These are phyloP conservation scores for Siniperca knerii DNA, from an alignment of 2,113 vertebrate genomes.

Conservation along the genomic window DNA sequence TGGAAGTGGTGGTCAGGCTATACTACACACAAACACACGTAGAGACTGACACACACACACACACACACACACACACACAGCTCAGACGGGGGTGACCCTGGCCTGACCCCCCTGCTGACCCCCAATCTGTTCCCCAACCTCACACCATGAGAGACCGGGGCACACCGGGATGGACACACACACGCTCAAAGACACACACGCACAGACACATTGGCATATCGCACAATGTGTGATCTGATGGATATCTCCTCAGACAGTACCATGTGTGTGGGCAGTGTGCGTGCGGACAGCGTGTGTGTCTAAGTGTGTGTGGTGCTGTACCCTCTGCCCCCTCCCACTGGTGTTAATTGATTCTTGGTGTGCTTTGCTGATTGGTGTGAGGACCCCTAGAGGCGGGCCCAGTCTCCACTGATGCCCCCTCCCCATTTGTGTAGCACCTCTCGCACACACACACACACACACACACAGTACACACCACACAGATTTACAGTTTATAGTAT, in stretches of 20 bases:
- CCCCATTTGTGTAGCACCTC: slow-evolving; percentile 68
- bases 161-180: slow-evolving; percentile 71
- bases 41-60: slow-evolving; percentile 34
- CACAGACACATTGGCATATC: slow-evolving; percentile 68
- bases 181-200: slow-evolving; percentile 67
- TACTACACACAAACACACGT: slow-evolving; percentile 38
- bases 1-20: slow-evolving; percentile 66
- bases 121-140: slow-evolving; percentile 86
- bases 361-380: slow-evolving; percentile 88
- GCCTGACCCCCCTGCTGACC: slow-evolving; percentile 86
- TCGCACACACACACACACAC: slow-evolving; percentile 29
- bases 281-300: slow-evolving; percentile 67
- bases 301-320: slow-evolving; percentile 75
- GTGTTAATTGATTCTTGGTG: slow-evolving; percentile 89
- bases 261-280: slow-evolving; percentile 80
- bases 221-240: slow-evolving; percentile 77
- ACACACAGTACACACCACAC: slow-evolving; percentile 24
- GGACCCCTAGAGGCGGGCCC: slow-evolving; percentile 85
- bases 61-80: slow-evolving; percentile 46
- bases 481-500: slow-evolving; percentile 39
- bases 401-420: slow-evolving; percentile 75
- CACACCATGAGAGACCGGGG: slow-evolving; percentile 80
- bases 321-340: slow-evolving; percentile 88
- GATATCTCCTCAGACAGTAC: slow-evolving; percentile 85
- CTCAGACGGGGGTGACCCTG: slow-evolving; percentile 86